Percentiles rank a stretch among this genome's conserved stretches.
Conservation (phyloP, 2,888 invertebrate species). For the Tenthredo distinguenda region DNA sequence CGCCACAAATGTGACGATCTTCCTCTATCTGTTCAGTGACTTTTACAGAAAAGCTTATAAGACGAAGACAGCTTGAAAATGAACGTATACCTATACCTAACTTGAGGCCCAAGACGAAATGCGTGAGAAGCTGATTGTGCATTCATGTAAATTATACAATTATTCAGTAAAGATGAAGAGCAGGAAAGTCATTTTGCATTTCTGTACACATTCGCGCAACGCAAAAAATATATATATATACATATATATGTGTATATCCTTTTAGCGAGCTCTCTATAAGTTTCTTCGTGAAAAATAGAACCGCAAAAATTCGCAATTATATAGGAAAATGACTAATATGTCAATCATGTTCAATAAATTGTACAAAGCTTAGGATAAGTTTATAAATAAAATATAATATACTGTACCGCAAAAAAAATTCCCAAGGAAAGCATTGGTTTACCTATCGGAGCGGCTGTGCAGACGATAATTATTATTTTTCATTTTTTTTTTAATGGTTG, state of each 20-base stretch:
- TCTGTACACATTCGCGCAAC: not conserved
- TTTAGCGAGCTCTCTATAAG: not conserved
- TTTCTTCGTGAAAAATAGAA: not conserved
- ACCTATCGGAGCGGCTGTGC: not conserved
- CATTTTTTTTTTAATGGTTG: not conserved
- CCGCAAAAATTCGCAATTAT: not conserved
- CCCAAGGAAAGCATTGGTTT: not conserved
- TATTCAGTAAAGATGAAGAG: not conserved
- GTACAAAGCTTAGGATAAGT: slow-evolving; percentile 33
- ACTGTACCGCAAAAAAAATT: not conserved
- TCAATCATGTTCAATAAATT: not conserved
- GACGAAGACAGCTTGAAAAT: slow-evolving; percentile 70
- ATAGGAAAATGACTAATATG: not conserved
- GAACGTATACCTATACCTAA: not conserved
- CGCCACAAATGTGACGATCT: slow-evolving; percentile 80
- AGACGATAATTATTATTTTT: not conserved
- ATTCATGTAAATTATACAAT: not conserved
- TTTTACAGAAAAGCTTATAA: slow-evolving; percentile 82
- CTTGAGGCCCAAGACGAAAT: not conserved
- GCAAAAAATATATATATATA: not conserved
- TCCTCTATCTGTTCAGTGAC: slow-evolving; percentile 81
- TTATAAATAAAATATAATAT: not conserved
- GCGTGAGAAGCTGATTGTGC: slow-evolving; percentile 4
- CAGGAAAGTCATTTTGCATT: not conserved
- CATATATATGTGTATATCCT: not conserved